Evolutionary conservation across 2,888 invertebrate species (phyloP), one percentile per base, ranked within the genome.

Genomic region (Allolobophora icterica): DNA sequence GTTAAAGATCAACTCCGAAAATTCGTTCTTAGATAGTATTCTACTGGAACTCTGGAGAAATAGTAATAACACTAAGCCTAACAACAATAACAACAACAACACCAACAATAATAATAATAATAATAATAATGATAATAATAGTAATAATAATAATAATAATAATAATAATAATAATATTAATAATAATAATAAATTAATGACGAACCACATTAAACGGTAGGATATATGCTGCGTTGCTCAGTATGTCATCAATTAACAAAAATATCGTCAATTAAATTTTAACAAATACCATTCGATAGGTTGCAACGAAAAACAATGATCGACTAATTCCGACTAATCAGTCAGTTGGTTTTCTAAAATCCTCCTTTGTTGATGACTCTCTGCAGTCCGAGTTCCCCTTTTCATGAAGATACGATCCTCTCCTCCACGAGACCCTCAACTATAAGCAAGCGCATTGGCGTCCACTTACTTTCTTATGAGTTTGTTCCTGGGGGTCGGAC

Each of bases 251-350:
- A 71, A 71, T 71, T 71, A 24, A 52, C 24, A 52, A 52, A n/a
- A 6, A 24, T 52, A 52, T 24, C 24, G 52, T 52, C 24, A 21
- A 24, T 6, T 52, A 24, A 21, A 24, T 52, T 52, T 21, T n/a
- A 71, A n/a, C 71, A 71, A 71, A n/a, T 71, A 71, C 71, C 71
- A 71, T 71, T 71, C 71, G 30, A 71, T n/a, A 71, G 30, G 71
- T n/a, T 71, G 30, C 71, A n/a, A 30, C 30, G 8, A 13, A n/a
- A 71, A 71, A n/a, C 52, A 71, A 30, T 30, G 17, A 8, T 8
- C 30, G n/a, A n/a, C 30, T 1, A 71, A n/a, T 71, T n/a, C n/a
- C 8, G 30, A n/a, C 30, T 71, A 13, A 71, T 71, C 11, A 8
- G 2, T n/a, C n/a, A 1, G 6, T 71, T n/a, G 6, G 4, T 8